Base-by-base conservation (phyloP, 64 coral and sea anemone species). In the Dendronephthya gigantea region DNA sequence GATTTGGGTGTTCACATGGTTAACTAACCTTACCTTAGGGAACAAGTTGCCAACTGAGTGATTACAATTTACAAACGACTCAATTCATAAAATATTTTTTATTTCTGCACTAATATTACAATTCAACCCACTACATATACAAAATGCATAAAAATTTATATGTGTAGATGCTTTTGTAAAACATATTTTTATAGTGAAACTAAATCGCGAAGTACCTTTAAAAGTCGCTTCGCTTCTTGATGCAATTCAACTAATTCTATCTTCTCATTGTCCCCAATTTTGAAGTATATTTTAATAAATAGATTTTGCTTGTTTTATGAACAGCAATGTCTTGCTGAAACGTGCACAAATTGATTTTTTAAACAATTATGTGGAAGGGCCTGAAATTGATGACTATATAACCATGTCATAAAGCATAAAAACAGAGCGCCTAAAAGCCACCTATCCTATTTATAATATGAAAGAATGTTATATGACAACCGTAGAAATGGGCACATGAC, bases 61-160 rank as follows among this genome's bases (percentile, higher is more conserved):
- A 11, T 4, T 45, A 45, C 4, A 45, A 45, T 6, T 45, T 23
- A 62, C 7, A 62, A n/a, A 27, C 55, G 25, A 62, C 25, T 19
- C 25, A 27, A 62, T 79, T 79, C 72, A 79, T 33, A 79, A 79
- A 33, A 79, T 79, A 33, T 76, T 0, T 79, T 33, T 79, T 36
- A 33, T 79, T 45, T 45, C 41, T 45, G 41, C 41, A 45, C 36
- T 35, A 39, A 19, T 27, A 74, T 79, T 79, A 79, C 72, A 79
- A 35, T 79, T 79, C 12, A 79, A 79, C 72, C 41, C 41, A 45
- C 41, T 33, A 62, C 27, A 79, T 79, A 79, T 79, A 79, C 72
- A 79, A 79, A 79, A 79, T 79, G 72, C 36, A 79, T 36, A 79
- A 79, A 79, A 34, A 79, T 34, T n/a, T 79, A 19, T 79, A 34